phyloP scores from a whole-genome alignment of 2,113 vertebrate genomes.

The Chascanopsetta lugubris region DNA sequence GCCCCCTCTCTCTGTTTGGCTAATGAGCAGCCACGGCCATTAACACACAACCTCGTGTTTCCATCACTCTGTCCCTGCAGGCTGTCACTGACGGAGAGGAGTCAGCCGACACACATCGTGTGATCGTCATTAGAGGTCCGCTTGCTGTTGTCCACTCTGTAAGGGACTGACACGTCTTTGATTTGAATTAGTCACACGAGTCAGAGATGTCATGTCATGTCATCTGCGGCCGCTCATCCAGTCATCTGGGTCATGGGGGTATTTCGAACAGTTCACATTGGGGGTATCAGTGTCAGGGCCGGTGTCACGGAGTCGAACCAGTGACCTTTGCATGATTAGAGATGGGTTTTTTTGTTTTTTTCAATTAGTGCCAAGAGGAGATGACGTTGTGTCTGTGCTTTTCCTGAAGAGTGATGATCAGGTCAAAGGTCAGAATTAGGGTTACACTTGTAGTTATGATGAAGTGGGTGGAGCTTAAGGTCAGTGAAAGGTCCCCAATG shows the following conservation, averaged over 20 bases:
- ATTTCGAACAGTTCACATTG: too few species aligned
- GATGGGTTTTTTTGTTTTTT: too few species aligned
- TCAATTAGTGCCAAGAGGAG: conserved; percentile 9
- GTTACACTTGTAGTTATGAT: neutral
- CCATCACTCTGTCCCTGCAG: conserved; percentile 70
- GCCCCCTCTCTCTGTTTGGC: conserved; percentile 38
- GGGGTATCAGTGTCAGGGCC: too few species aligned
- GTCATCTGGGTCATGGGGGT: too few species aligned
- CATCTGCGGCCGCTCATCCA: too few species aligned
- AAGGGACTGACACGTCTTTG: conserved; percentile 52
- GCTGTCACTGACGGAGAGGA: conserved; percentile 53
- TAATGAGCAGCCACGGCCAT: conserved; percentile 62
- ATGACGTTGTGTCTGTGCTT: neutral
- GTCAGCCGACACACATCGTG: conserved; percentile 46
- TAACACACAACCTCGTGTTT: conserved; percentile 62
- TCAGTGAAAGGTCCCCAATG: neutral
- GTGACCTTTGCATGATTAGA: too few species aligned
- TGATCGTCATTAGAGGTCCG: conserved; percentile 52
- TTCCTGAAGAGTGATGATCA: neutral
- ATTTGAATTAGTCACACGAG: conserved; percentile 15
- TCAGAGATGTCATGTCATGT: too few species aligned
- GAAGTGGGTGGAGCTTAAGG: conserved; percentile 3
- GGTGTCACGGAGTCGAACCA: too few species aligned
- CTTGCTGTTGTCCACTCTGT: conserved; percentile 63
- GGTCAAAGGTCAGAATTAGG: neutral